Conservation (phyloP, 2,888 invertebrate genomes). For the Epinotia bilunana region DNA sequence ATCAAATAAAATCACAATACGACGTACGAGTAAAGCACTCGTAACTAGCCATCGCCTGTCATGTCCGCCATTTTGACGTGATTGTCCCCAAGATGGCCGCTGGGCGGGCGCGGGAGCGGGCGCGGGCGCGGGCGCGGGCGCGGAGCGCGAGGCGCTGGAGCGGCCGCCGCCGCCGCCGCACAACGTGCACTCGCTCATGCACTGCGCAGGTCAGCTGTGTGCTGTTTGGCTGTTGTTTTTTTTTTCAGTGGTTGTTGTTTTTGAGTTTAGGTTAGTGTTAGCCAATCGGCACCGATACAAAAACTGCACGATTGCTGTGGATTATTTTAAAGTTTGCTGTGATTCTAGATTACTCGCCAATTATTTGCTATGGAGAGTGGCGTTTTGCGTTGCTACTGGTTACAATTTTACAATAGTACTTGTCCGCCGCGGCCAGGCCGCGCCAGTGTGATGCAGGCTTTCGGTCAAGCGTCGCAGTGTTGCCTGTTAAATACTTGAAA, state of each 20-base stretch:
- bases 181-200: constrained; percentile 87
- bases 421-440: too few species aligned
- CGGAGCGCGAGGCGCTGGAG: constrained; percentile 84
- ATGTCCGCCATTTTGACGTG: constrained; percentile 46
- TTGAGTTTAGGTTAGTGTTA: not conserved
- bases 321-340: not conserved
- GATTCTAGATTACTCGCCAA: too few species aligned
- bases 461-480: too few species aligned
- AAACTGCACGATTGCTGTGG: not conserved
- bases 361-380: too few species aligned
- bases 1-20: too few species aligned
- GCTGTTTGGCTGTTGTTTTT: constrained; percentile 39
- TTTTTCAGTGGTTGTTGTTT: not conserved
- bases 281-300: not conserved
- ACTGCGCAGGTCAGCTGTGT: constrained; percentile 88
- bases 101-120: constrained; percentile 56
- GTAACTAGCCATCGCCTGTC: not conserved
- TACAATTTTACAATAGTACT: not conserved
- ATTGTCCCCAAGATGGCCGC: constrained; percentile 75
- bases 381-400: not conserved
- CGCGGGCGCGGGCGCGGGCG: constrained; percentile 63
- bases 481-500: too few species aligned
- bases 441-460: too few species aligned
- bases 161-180: constrained; percentile 89
- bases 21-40: too few species aligned